phyloP scores from a whole-genome alignment of 1,140 invertebrate genomes.

The Listronotus oregonensis region DNA sequence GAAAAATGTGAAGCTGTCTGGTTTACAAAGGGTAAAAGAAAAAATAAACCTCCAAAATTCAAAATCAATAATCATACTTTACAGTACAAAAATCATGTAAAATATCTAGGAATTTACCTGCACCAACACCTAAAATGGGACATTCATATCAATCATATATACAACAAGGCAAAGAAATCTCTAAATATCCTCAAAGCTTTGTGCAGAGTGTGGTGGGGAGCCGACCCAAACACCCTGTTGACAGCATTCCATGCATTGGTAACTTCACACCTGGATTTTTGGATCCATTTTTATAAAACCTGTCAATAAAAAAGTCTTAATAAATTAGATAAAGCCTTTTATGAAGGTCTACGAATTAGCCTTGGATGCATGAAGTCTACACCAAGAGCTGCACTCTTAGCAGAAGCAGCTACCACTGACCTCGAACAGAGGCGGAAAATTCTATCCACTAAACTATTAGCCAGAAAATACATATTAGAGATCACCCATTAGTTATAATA shows the following conservation, averaged over 20 bases:
- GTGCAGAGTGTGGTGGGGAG: conserved; percentile 19
- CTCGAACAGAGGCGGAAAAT: conserved; percentile 22
- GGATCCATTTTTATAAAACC: conserved; percentile 4
- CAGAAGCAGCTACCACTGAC: conserved; percentile 14
- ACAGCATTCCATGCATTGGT: neutral
- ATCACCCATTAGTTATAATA: conserved; percentile 18
- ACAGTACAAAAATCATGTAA: conserved; percentile 5
- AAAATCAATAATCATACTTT: neutral
- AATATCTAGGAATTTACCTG: conserved; percentile 7
- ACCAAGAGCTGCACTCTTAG: conserved; percentile 9
- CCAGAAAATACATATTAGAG: conserved; percentile 3
- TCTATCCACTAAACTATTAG: conserved; percentile 21
- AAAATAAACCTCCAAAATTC: too few species aligned
- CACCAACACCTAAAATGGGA: conserved; percentile 12
- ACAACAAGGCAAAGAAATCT: conserved; percentile 5
- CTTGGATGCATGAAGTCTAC: conserved; percentile 16
- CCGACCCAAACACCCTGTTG: conserved; percentile 15
- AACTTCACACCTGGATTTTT: conserved; percentile 4
- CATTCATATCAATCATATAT: conserved; percentile 3
- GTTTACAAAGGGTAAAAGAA: too few species aligned
- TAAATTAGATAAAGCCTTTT: neutral
- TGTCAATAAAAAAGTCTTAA: neutral
- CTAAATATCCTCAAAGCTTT: conserved; percentile 19
- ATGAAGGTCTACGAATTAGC: conserved; percentile 1
- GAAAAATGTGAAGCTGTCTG: conserved; percentile 3